phyloP scores from a whole-genome alignment of 2,113 vertebrate genomes.

The Grus americana region DNA sequence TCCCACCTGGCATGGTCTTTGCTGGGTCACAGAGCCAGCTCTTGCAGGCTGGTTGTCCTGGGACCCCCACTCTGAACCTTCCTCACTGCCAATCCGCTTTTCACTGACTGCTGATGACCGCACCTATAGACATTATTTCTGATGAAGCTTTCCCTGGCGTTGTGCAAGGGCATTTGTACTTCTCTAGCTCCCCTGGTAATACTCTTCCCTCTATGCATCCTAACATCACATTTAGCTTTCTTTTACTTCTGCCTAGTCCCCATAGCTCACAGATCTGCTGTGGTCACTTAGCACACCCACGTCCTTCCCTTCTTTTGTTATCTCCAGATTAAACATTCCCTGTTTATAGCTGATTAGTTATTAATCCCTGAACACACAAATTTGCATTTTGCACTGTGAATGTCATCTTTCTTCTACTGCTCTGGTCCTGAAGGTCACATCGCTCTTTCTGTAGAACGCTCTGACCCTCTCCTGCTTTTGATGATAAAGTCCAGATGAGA shows the following conservation, averaged over 20 bases:
- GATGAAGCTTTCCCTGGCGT: not conserved
- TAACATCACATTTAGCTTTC: not conserved
- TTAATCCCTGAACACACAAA: not conserved
- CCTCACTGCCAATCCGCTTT: not conserved
- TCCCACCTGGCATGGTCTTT: fast-evolving
- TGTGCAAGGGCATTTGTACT: not conserved
- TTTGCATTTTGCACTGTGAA: not conserved
- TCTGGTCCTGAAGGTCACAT: not conserved
- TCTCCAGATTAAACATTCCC: not conserved
- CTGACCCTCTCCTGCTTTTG: not conserved
- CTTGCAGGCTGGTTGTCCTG: not conserved
- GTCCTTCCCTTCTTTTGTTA: not conserved
- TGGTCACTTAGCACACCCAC: not conserved
- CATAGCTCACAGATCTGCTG: not conserved
- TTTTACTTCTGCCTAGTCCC: not conserved
- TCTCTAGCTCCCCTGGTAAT: not conserved
- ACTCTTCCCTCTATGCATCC: not conserved
- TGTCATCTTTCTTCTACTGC: not conserved
- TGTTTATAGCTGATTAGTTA: not conserved
- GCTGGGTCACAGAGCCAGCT: not conserved
- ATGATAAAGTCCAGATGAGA: not conserved
- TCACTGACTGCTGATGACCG: fast-evolving
- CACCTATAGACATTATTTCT: not conserved
- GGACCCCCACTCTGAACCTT: not conserved
- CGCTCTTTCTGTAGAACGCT: not conserved